Percentiles rank a stretch among this genome's conserved stretches.
phyloP scores from a whole-genome alignment of 2,113 vertebrate species.

The Azemiops feae region DNA sequence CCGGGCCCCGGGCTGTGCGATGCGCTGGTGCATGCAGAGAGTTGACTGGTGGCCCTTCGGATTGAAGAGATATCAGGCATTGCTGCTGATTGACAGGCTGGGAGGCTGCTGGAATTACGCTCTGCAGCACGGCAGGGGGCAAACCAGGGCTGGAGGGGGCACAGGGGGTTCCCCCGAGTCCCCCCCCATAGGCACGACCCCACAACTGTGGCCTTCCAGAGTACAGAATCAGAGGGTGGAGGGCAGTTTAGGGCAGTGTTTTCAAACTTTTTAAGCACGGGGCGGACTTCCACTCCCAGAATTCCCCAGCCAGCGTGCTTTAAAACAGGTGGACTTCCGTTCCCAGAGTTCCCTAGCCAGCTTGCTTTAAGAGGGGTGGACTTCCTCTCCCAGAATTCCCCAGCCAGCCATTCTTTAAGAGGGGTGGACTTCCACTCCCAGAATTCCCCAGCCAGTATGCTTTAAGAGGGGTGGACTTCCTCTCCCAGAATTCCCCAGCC shows the following conservation, averaged over 20 bases:
- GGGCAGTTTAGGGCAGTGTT: neutral
- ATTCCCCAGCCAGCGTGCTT: neutral
- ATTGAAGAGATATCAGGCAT: neutral
- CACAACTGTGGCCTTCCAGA: neutral
- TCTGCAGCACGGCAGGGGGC: accelerated
- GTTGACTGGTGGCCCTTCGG: neutral
- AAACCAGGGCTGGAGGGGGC: accelerated
- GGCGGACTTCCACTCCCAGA: neutral
- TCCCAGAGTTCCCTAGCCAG: no score
- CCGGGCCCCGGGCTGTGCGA: neutral
- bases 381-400: no score
- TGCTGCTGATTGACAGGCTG: neutral
- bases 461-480: no score
- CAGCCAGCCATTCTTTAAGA: no score
- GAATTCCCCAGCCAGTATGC: no score
- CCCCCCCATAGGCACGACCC: neutral
- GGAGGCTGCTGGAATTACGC: neutral
- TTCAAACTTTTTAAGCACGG: neutral
- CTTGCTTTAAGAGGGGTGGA: no score
- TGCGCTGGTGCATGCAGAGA: neutral
- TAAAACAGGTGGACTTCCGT: neutral
- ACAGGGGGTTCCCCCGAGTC: no score
- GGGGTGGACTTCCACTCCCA: no score
- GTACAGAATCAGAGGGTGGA: neutral
- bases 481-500: no score